Evolutionary conservation across 2,888 invertebrate genomes (phyloP).

Genomic region (Hemaris fuciformis): DNA sequence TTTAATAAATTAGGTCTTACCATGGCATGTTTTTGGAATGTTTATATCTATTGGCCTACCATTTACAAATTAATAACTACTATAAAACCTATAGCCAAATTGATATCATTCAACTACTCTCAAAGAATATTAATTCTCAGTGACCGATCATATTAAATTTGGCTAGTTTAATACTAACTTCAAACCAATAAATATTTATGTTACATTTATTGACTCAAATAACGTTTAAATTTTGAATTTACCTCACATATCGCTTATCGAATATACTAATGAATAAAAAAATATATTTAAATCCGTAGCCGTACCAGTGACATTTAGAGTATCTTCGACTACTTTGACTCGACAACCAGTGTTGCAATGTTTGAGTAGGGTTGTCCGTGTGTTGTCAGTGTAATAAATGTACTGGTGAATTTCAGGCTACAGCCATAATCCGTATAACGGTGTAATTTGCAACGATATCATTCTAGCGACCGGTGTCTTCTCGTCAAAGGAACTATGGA

Average conservation of each 20-base stretch:
- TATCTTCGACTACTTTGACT: neutral
- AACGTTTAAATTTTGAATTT: too few species aligned
- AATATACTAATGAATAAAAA: too few species aligned
- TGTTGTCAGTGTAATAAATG: constrained; percentile 41
- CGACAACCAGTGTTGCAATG: neutral
- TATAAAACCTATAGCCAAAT: neutral
- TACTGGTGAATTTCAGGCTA: constrained; percentile 84
- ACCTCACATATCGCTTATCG: too few species aligned
- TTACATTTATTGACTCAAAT: neutral
- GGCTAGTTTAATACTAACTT: too few species aligned
- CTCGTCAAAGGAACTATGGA: constrained; percentile 99
- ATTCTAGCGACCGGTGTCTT: constrained; percentile 99
- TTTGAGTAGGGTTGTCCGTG: constrained; percentile 24
- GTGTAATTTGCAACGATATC: constrained; percentile 99
- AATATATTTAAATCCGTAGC: neutral
- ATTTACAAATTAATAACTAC: neutral
- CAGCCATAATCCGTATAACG: constrained; percentile 98
- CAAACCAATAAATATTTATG: neutral
- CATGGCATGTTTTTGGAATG: too few species aligned
- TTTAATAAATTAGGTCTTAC: too few species aligned
- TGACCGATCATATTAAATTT: too few species aligned
- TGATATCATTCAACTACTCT: neutral
- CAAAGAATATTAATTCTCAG: neutral
- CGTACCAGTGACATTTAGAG: neutral
- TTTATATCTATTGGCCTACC: neutral